Conservation (phyloP, 2,113 vertebrate genomes). For the Microtus montanus region DNA sequence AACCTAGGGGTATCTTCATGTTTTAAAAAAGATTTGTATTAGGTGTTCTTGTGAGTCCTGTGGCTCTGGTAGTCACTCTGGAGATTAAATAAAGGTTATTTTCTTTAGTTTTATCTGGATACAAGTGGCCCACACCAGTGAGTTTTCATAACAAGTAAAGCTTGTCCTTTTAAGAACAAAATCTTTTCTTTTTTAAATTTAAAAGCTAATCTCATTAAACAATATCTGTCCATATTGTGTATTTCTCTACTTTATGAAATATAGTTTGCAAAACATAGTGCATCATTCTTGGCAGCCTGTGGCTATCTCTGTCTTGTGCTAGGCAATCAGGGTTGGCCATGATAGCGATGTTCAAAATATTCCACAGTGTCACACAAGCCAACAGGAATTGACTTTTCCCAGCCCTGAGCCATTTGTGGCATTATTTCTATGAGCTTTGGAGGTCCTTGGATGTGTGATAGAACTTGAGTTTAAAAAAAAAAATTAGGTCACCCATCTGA, state of each 20-base stretch:
- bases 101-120: neutral
- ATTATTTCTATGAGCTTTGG: too few species aligned
- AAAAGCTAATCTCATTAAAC: neutral
- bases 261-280: neutral
- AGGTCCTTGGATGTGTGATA: neutral
- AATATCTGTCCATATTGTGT: neutral
- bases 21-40: neutral
- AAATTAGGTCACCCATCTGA: neutral
- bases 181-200: neutral
- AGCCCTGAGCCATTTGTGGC: neutral
- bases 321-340: neutral
- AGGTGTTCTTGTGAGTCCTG: neutral
- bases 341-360: neutral
- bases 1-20: neutral
- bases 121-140: neutral
- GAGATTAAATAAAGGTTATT: neutral
- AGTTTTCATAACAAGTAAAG: neutral
- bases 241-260: neutral
- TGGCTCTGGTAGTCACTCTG: neutral
- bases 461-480: neutral
- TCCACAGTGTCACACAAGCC: neutral
- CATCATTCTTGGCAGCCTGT: neutral
- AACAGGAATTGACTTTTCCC: neutral
- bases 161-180: slow-evolving; percentile 16
- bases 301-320: neutral